A percentile compares a stretch with the other conserved stretches of the same genome.
These are phyloP conservation scores for Lanistes nyassanus DNA, from an alignment of 1,140 invertebrate genomes.

Conservation along the genomic window DNA sequence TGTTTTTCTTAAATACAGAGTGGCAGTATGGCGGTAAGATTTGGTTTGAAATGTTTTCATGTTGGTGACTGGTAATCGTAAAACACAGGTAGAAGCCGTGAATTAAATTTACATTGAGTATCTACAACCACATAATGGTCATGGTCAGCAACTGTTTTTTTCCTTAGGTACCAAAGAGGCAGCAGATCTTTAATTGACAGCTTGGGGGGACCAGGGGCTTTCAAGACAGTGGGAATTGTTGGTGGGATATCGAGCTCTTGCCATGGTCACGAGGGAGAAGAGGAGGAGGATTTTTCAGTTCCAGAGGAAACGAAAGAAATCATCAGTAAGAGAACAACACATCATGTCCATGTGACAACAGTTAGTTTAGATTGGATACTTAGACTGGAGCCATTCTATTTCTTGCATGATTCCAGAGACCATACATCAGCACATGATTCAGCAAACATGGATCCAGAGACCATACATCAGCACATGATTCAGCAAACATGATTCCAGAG, in stretches of 20 bases:
- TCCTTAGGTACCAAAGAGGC: constrained; percentile 72
- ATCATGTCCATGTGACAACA: no score
- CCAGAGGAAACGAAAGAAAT: constrained; percentile 88
- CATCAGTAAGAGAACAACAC: constrained; percentile 68
- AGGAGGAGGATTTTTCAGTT: constrained; percentile 73
- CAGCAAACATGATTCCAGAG: no score
- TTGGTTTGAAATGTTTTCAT: constrained; percentile 30
- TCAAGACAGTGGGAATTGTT: background rate
- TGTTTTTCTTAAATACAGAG: constrained; percentile 83
- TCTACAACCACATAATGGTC: no score
- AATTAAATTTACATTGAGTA: no score
- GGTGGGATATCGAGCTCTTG: no score
- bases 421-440: no score
- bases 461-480: no score
- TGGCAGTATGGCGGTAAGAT: constrained; percentile 93
- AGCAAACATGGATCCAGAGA: no score
- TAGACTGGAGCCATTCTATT: no score
- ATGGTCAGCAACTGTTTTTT: background rate
- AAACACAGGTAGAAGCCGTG: background rate
- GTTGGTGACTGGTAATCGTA: background rate
- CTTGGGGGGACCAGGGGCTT: constrained; percentile 70
- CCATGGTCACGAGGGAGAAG: constrained; percentile 64
- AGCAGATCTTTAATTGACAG: constrained; percentile 79
- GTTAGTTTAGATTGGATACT: no score
- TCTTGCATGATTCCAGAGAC: no score